Conservation (phyloP, 2,113 vertebrate genomes). For the Erpornis zantholeuca region DNA sequence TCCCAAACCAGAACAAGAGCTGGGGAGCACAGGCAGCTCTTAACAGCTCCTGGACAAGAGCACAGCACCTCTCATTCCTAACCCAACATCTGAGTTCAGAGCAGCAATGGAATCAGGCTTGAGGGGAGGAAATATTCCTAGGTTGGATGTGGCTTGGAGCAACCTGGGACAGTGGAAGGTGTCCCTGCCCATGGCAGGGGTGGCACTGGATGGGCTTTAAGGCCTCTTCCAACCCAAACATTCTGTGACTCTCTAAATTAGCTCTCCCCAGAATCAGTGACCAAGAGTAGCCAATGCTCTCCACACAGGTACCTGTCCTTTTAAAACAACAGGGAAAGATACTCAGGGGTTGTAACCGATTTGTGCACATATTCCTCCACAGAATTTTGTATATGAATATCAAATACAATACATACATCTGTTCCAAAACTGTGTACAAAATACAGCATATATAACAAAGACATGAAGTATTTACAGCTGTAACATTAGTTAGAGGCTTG, state of each 20-base stretch:
- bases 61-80: not conserved
- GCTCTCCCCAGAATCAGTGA: not conserved
- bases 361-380: not conserved
- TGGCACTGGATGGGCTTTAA: not conserved
- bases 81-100: not conserved
- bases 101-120: not conserved
- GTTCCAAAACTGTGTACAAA: not conserved
- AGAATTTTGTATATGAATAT: not conserved
- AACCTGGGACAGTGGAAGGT: not conserved
- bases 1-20: not conserved
- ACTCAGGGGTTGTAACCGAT: not conserved
- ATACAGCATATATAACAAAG: not conserved
- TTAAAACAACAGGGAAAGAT: not conserved
- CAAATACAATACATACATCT: not conserved
- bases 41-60: not conserved
- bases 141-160: accelerated
- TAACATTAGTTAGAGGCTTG: not conserved
- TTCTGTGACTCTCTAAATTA: not conserved
- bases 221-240: not conserved
- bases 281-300: not conserved
- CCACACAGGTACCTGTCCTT: not conserved
- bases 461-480: not conserved
- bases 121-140: not conserved
- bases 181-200: not conserved
- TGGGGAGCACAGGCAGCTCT: not conserved